Conservation (phyloP, 2,888 invertebrate genomes). For the Cancer borealis region DNA sequence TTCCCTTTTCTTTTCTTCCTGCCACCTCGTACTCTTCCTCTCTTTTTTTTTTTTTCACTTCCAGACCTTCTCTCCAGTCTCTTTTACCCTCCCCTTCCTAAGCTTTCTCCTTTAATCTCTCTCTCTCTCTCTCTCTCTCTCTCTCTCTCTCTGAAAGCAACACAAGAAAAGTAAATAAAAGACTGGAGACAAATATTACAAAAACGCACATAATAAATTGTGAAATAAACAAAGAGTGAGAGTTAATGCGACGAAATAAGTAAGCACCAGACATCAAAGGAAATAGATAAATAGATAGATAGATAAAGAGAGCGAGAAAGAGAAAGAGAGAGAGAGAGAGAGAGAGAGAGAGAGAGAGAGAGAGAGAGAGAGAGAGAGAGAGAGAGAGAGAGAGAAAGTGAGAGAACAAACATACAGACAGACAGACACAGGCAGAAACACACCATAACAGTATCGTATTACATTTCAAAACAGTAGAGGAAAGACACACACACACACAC, state of each 20-base stretch:
- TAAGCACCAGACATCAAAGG: too few relatives aligned
- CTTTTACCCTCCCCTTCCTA: not conserved
- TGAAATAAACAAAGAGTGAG: too few relatives aligned
- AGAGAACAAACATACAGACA: not conserved
- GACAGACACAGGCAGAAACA: too few relatives aligned
- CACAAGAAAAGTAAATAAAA: not conserved
- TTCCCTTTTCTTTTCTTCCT: not conserved
- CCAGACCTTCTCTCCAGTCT: too few relatives aligned
- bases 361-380: not conserved
- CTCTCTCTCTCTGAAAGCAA: not conserved
- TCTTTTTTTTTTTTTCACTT: not conserved
- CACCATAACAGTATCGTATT: too few relatives aligned
- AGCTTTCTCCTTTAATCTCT: not conserved
- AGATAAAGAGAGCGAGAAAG: not conserved
- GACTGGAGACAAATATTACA: not conserved
- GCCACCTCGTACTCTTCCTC: not conserved
- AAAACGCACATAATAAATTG: too few relatives aligned
- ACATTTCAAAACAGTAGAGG: too few relatives aligned
- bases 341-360: slow-evolving; percentile 42
- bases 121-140: not conserved
- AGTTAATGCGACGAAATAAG: too few relatives aligned
- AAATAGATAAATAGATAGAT: too few relatives aligned
- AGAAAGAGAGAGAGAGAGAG: slow-evolving; percentile 24
- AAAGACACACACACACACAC: not conserved
- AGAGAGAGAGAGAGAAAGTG: not conserved